Base-by-base conservation (phyloP, 2,888 invertebrate species). In the Heliothis peltigera region DNA sequence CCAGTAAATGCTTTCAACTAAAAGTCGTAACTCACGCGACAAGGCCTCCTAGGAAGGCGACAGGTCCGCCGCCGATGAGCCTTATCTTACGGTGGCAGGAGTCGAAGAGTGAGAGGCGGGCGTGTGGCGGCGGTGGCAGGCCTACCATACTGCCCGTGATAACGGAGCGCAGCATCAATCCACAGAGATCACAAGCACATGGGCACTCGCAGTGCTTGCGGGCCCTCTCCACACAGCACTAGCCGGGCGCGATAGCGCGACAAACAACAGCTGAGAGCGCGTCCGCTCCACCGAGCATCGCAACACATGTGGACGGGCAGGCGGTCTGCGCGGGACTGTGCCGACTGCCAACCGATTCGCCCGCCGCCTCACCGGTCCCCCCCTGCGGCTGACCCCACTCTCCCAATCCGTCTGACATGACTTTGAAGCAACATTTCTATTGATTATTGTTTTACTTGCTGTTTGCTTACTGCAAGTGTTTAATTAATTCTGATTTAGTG, bases 1-100 rank as follows among this genome's bases (percentile, higher is more conserved):
- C 8, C 32, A 32, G 1, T 32, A 32, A 17, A 21, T 28, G 25
- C n/a, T 43, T 54, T 17, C 15, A 42, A 54, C 8, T 18, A 32
- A 43, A 60, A 19, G 18, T 15, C 12, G 17, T 39, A 32, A 92
- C 97, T 97, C 96, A 97, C 97, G 97, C 96, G 89, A 97, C 97
- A 84, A 97, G 95, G 85, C 97, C 97, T 84, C 96, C 96, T 76
- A 96, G 92, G 89, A 96, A 96, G 78, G 96, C 96, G 75, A 96
- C 96, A 47, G 96, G 96, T 62, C 96, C 96, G 70, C 96, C 96
- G 82, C 97, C 96, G 88, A 97, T 96, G 85, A 97, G 95, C 79
- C 97, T 95, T 86, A 97, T 96, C 94, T 97, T 97, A 88, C 96
- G 95, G 91, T 97, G 97, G 90, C 97, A 97, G 83, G 97, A 96